Conservation (phyloP, 2,797 vertebrate genomes). For the Adrianichthys oophorus region DNA sequence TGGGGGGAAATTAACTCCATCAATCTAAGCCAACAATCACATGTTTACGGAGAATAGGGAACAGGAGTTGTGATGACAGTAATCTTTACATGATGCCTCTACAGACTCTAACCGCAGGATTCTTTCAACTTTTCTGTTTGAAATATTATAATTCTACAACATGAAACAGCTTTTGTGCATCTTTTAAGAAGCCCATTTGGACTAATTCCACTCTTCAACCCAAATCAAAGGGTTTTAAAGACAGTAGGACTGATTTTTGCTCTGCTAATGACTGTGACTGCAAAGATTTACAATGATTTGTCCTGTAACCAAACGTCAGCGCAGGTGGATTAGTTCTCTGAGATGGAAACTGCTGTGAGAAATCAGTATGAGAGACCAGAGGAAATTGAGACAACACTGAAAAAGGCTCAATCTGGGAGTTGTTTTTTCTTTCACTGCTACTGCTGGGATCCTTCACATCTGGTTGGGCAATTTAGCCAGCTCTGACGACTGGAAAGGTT, state of each 20-base stretch:
- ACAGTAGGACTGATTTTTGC: constrained; percentile 14
- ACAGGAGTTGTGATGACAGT: too few relatives aligned
- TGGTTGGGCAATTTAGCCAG: constrained; percentile 75
- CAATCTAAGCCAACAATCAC: constrained; percentile 1
- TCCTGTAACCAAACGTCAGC: constrained; percentile 56
- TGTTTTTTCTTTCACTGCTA: constrained; percentile 55
- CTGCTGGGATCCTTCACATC: constrained; percentile 77
- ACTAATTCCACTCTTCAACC: too few relatives aligned
- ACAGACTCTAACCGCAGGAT: neutral
- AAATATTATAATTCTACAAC: neutral
- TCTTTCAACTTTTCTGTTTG: neutral
- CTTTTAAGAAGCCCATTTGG: too few relatives aligned
- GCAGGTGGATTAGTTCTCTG: constrained; percentile 44
- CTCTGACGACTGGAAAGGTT: constrained; percentile 80
- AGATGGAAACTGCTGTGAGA: constrained; percentile 51
- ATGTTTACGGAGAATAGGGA: too few relatives aligned
- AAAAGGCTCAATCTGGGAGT: constrained; percentile 63
- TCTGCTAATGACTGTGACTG: constrained; percentile 55
- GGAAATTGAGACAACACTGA: constrained; percentile 72
- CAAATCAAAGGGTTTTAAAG: too few relatives aligned
- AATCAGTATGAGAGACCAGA: constrained; percentile 62
- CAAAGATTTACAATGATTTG: constrained; percentile 63
- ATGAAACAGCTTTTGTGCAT: neutral
- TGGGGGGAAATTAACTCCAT: constrained; percentile 39
- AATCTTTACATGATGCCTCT: neutral